Evolutionary conservation across 1,140 invertebrate genomes (phyloP), one percentile per base, ranked within the genome.

Genomic region (Lutraria rhynchaena): DNA sequence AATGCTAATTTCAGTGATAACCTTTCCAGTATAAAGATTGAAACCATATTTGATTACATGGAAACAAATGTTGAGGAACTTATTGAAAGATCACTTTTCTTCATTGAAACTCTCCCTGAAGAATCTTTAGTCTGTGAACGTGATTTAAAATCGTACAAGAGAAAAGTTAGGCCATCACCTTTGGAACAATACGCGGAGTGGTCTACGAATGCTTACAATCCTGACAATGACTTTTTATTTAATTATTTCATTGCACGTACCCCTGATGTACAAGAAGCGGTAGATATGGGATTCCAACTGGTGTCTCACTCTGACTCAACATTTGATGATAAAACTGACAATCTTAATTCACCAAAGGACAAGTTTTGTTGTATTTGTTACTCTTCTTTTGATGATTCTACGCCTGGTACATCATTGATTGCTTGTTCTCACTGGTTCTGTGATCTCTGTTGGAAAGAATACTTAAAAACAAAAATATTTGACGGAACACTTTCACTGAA

Each of bases 391-490:
- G 61, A 51, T 0, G 65, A 55, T 13, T 55, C 19, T 35, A 41
- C 51, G 3, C 51, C 63, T 2, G 86, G 77, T 4, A 86, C 86
- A 17, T 75, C 82, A 24, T 69, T 89, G 24, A 61, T 55, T 13
- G 24, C 69, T 19, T 89, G 88, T 61, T 77, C 83, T 29, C 88
- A 89, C 61, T 84, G 83, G 82, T 87, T 89, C 61, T 89, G 88
- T 78, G 75, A 87, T 69, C 37, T n/a, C 0, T 89, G 88, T 63
- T 89, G 86, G 88, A 70, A 63, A 37, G 61, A 77, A 2, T 86
- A 89, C 67, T 49, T 85, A 19, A 35, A 51, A n/a, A 57, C 69
- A 1, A 33, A 70, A 58, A 67, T 77, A 5, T 29, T 31, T 24
- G 57, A 67, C 1, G 78, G 77, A 1, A 74, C 53, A 13, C 13